Percentiles rank a stretch among this genome's conserved stretches.
These are phyloP conservation scores for Taeniopygia guttata DNA, from an alignment of 2,797 vertebrate species.

Conservation along the genomic window DNA sequence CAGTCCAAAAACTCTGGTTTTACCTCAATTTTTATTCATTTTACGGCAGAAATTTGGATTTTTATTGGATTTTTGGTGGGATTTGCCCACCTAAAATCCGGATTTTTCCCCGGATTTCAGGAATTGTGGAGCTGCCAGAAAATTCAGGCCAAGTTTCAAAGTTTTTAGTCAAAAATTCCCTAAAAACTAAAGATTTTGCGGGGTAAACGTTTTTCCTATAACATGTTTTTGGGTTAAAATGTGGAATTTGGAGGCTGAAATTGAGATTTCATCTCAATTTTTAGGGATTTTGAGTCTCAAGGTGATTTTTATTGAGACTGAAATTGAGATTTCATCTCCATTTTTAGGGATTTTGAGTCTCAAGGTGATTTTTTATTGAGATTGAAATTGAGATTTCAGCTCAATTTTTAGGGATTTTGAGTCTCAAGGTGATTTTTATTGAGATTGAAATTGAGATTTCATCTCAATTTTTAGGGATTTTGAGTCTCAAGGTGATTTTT, in stretches of 20 bases:
- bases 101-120: accelerated
- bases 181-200: accelerated
- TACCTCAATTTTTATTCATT: accelerated
- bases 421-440: too few relatives aligned
- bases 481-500: too few relatives aligned
- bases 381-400: accelerated
- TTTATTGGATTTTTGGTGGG: accelerated
- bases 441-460: accelerated
- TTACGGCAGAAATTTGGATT: accelerated
- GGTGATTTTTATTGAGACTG: neutral
- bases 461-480: accelerated
- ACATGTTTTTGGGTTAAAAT: too few relatives aligned
- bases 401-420: accelerated
- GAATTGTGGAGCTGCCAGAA: accelerated
- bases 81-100: accelerated
- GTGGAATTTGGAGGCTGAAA: accelerated
- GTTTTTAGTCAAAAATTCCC: accelerated
- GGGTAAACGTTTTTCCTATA: accelerated
- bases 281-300: too few relatives aligned
- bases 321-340: accelerated
- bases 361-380: too few relatives aligned
- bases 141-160: accelerated
- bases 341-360: too few relatives aligned
- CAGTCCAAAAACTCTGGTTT: accelerated
- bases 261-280: accelerated